These are phyloP conservation scores for Morelia viridis DNA, from an alignment of 2,797 vertebrate genomes.

Conservation along the genomic window DNA sequence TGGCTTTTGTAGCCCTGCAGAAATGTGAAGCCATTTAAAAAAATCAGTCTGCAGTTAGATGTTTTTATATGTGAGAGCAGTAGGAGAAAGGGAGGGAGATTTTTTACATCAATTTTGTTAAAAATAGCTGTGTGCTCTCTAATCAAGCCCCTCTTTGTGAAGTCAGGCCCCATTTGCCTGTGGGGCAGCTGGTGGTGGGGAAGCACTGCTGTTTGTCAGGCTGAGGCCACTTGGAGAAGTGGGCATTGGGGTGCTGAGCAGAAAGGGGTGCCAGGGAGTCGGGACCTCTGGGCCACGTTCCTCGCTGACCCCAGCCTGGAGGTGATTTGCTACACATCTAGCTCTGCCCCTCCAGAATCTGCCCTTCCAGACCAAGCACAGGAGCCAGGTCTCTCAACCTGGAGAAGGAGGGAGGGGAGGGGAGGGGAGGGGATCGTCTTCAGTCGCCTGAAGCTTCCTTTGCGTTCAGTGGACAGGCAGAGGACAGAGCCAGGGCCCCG, in stretches of 20 bases:
- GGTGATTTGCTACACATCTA: not conserved
- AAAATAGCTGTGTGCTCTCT: not conserved
- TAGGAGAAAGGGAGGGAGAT: not conserved
- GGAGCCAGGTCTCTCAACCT: not conserved
- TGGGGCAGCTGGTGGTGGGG: not conserved
- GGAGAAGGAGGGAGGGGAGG: not conserved
- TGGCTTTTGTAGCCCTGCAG: not conserved
- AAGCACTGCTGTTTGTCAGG: not conserved
- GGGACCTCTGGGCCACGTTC: not conserved
- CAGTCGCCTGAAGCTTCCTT: not conserved
- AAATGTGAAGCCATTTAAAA: not conserved
- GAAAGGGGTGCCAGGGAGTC: not conserved
- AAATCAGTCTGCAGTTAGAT: not conserved
- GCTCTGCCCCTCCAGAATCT: not conserved
- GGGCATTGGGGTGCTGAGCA: not conserved
- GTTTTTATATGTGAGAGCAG: not conserved
- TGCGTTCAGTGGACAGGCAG: not conserved
- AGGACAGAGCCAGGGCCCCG: not conserved
- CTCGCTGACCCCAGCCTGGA: not conserved
- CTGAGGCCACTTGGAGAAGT: not conserved
- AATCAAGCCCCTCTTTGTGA: not conserved
- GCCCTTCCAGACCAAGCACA: not conserved
- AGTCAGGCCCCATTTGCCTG: not conserved
- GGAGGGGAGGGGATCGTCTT: too few species aligned
- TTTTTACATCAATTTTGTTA: not conserved